These are phyloP conservation scores for Scaptomyza reducta DNA, from an alignment of 2,888 invertebrate genomes.

Conservation along the genomic window DNA sequence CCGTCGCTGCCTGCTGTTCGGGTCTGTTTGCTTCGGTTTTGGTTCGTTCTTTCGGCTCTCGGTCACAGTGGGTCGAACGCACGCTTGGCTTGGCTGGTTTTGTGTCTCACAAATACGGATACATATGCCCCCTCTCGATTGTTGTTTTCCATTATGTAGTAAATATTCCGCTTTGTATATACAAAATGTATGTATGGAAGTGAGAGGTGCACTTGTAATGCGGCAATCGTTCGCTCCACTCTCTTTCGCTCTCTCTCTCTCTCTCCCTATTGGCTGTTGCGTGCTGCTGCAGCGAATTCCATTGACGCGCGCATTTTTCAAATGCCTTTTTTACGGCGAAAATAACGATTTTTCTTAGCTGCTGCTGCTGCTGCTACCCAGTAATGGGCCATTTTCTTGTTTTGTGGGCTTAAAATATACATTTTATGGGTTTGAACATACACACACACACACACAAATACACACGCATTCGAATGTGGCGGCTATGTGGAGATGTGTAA, in stretches of 20 bases:
- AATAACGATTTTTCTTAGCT: conserved; percentile 73
- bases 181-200: conserved; percentile 33
- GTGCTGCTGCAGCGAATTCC: conserved; percentile 69
- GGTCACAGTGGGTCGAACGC: conserved; percentile 69
- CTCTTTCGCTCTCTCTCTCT: conserved; percentile 29
- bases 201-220: conserved; percentile 73
- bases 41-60: conserved; percentile 47
- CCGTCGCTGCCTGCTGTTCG: conserved; percentile 42
- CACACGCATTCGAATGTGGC: conserved; percentile 13
- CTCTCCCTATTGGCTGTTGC: conserved; percentile 34
- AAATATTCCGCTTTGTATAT: conserved; percentile 55
- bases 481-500: conserved; percentile 27
- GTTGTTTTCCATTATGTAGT: conserved; percentile 67
- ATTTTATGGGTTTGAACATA: conserved; percentile 59
- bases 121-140: conserved; percentile 49
- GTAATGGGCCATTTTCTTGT: conserved; percentile 49
- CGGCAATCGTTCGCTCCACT: conserved; percentile 38
- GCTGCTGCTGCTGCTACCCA: conserved; percentile 17
- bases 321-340: conserved; percentile 76
- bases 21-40: conserved; percentile 47
- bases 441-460: conserved; percentile 23
- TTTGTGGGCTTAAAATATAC: conserved; percentile 76
- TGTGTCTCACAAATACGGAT: conserved; percentile 60
- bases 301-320: conserved; percentile 77
- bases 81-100: conserved; percentile 69